Base-by-base conservation (phyloP, 2,888 invertebrate species). In the Cryptus armator region DNA sequence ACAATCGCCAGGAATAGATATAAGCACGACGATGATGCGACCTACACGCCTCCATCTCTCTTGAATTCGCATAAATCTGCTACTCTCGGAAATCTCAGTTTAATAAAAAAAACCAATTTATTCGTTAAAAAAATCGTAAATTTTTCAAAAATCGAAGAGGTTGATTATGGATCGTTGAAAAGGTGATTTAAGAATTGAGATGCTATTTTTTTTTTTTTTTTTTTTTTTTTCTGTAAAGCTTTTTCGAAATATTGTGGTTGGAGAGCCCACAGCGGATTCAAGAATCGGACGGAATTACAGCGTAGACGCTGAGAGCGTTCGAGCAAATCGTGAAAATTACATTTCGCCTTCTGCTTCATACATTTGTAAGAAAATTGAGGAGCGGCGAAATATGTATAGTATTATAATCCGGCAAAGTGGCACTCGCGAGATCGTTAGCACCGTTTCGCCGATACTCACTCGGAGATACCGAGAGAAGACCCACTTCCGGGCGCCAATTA, bases 401-500 rank as follows among this genome's bases (percentile, higher is more conserved):
- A 56, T 44, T 70, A 64, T 53, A 83, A 83, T 75, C 79, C 75
- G 71, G 66, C 76, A 80, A 82, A 82, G 78, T 78, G 75, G 74
- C 56, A 76, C 86, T 86, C 74, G 81, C 59, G 44, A 71, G 78
- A 81, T 84, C 84, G 71, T 84, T 86, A 79, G 84, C 79, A 84
- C 81, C 81, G 81, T 80, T 86, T 86, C 75, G 72, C 81, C 37
- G 84, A 84, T 82, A 86, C 81, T 82, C 76, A 74, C 68, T 14
- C 48, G 80, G 51, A 86, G 82, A 81, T 84, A 84, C 86, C 67
- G 72, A 14, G 62, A 29, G 62, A 6, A 72, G 77, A 44, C 75
- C 78, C 81, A 85, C 78, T 85, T 86, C 86, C 85, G 85, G 81
- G 56, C 80, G 71, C 81, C 83, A 86, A 83, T 85, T 85, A 85